These are phyloP conservation scores for Odontomachus brunneus DNA, from an alignment of 1,140 invertebrate genomes.

Conservation along the genomic window DNA sequence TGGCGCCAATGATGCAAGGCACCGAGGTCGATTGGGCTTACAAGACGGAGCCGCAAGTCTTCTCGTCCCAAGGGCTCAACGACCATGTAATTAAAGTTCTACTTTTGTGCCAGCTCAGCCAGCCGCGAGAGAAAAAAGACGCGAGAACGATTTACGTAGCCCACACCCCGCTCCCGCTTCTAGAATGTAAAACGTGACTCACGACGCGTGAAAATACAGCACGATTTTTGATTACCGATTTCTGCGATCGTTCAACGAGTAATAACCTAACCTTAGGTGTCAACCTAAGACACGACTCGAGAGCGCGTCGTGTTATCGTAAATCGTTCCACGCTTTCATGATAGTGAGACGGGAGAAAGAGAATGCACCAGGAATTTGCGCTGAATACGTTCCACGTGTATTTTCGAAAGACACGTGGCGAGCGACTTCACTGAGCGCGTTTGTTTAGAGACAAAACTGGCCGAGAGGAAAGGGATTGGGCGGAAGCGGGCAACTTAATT, in stretches of 20 bases:
- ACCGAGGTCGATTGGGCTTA: conserved; percentile 89
- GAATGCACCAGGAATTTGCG: too few relatives aligned
- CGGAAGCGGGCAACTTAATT: conserved; percentile 90
- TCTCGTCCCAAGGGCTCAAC: conserved; percentile 88
- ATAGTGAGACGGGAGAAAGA: too few relatives aligned
- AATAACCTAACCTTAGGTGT: too few relatives aligned
- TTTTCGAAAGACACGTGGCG: conserved; percentile 2
- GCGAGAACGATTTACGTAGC: conserved; percentile 1
- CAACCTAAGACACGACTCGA: too few relatives aligned
- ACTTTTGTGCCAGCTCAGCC: background rate
- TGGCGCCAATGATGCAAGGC: conserved; percentile 88
- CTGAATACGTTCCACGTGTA: background rate
- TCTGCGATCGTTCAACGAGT: too few relatives aligned
- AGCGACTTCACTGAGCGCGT: background rate
- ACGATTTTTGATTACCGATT: too few relatives aligned
- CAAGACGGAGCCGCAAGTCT: conserved; percentile 87
- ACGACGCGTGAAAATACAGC: background rate
- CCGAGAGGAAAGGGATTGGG: conserved; percentile 90
- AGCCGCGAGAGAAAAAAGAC: background rate
- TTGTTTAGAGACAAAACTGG: conserved; percentile 86
- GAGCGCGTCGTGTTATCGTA: too few relatives aligned
- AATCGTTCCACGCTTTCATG: too few relatives aligned
- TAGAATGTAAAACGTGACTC: too few relatives aligned
- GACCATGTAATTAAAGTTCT: conserved; percentile 84
- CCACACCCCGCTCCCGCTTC: background rate